Base-by-base conservation (phyloP, 2,797 vertebrate genomes). In the Malurus splendens region DNA sequence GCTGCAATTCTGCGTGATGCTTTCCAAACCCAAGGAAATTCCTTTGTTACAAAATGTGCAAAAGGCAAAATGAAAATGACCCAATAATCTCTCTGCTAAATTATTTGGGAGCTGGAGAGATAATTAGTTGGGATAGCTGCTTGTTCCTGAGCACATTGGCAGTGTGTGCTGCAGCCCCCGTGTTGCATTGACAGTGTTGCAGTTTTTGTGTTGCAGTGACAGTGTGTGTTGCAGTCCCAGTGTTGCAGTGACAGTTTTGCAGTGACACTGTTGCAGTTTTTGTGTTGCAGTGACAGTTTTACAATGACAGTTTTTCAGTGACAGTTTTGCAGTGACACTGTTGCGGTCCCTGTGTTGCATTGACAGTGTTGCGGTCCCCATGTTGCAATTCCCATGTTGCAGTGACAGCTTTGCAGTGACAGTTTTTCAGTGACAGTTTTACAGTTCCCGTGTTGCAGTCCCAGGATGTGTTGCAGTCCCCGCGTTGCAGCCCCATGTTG, bases 341-440 rank as follows among this genome's bases (percentile, higher is more conserved):
- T 7, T 39, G 7, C 38, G 1, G 17, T 51, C 15, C 24, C 12
- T 6, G 28, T 30, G 39, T 54, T n/a, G 7, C 20, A 9, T 15
- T 38, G n/a, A 10, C 39, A 36, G 36, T 36, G 9, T 36, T 36
- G 33, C 33, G 3, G n/a, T 24, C 19, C 42, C 18, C 11, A 48
- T 16, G 39, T 3, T 17, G 5, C 30, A 6, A 12, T 36, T 36
- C 33, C 33, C 9, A 13, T 30, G 39, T 70, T n/a, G 7, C 20
- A 9, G 20, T 38, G n/a, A 10, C 39, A 36, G 33, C 9, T 9
- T 36, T 36, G 33, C 33, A 4, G n/a, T 24, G 2, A 12, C 22
- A 1, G 3, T 30, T 4, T 3, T 17, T 4, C 30, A 6, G n/a
- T 24, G 2, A 12, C 22, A 1, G 3, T 30, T 4, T 44, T 20